Percentiles rank a stretch among this genome's conserved stretches.
These are phyloP conservation scores for Crematogaster levior DNA, from an alignment of 2,888 invertebrate genomes.

Conservation along the genomic window DNA sequence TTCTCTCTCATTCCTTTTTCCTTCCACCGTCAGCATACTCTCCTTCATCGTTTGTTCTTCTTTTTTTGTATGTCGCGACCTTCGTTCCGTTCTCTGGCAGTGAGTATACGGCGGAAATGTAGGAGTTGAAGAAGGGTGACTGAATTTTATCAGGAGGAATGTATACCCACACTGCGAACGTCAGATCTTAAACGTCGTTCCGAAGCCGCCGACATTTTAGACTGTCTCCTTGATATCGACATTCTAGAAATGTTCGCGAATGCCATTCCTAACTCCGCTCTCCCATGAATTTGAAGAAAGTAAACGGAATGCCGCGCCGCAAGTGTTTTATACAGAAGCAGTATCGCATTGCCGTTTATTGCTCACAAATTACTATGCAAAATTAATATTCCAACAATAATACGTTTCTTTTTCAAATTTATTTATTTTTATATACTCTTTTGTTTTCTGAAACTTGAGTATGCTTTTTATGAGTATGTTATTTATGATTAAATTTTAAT, in stretches of 20 bases:
- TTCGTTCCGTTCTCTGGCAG: not conserved
- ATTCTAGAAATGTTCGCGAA: conserved; percentile 42
- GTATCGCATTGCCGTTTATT: not conserved
- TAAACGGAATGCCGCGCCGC: not conserved
- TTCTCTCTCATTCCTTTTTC: not conserved
- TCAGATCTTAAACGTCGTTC: conserved; percentile 48
- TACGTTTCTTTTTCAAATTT: not conserved
- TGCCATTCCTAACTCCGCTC: conserved; percentile 19
- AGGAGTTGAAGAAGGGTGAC: conserved; percentile 30
- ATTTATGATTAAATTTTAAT: too few relatives aligned
- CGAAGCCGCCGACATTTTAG: conserved; percentile 49
- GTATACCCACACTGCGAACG: conserved; percentile 13
- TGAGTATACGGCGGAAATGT: not conserved
- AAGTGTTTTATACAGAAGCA: not conserved
- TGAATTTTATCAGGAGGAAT: conserved; percentile 39
- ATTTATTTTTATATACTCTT: not conserved
- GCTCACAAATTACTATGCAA: not conserved
- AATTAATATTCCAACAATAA: not conserved
- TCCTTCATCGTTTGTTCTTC: not conserved
- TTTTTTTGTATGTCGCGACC: not conserved
- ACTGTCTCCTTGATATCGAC: conserved; percentile 43
- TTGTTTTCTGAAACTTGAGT: not conserved
- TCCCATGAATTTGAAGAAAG: conserved; percentile 39
- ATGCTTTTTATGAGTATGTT: too few relatives aligned
- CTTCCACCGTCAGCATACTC: conserved; percentile 7